Evolutionary conservation across 2,797 vertebrate species (phyloP), one percentile per base, ranked within the genome.

Genomic region (Oreochromis grahami): DNA sequence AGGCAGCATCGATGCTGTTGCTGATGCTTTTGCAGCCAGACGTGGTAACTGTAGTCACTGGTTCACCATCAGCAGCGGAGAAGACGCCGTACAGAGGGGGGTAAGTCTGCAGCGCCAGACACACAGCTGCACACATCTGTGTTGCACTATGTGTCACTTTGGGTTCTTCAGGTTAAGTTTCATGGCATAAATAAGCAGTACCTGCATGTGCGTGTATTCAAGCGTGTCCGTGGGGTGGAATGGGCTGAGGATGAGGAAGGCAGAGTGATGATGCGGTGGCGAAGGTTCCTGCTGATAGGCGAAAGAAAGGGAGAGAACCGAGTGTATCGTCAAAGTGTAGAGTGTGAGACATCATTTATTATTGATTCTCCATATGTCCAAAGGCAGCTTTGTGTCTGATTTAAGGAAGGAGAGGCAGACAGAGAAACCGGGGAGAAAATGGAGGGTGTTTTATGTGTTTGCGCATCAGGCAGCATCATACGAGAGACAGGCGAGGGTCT

Each of bases 21-120:
- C 94, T 94, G 94, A 95, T 95, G 94, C 95, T 95, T 93, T 94
- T 94, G 89, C 88, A 90, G 83, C 89, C 94, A 96, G 94, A 94
- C 90, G 6, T 87, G 90, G 80, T 82, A 91, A 91, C 83, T 55
- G 79, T 90, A 91, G 87, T 80, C 86, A 91, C 83, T 29, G 78
- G 79, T 88, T 90, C 86, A 88, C 24, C 88, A 89, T 21, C 89
- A 91, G 68, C 90, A 87, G 80, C 85, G 78, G 84, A 91, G 65
- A 79, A 83, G 34, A 74, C 82, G 41, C 83, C 34, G 86, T 76
- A 84, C 85, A 79, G 79, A 87, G 78, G 80, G 89, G 86, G 94
- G 94, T 95, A 52, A 94, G 94, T 94, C 77, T 84, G 76, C 76
- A 53, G 13, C 8, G 4, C 34, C 12, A 9, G 43, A 3, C 29